A percentile compares a stretch with the other conserved stretches of the same genome.
Conservation (phyloP, 2,113 vertebrate species). For the Theropithecus gelada region DNA sequence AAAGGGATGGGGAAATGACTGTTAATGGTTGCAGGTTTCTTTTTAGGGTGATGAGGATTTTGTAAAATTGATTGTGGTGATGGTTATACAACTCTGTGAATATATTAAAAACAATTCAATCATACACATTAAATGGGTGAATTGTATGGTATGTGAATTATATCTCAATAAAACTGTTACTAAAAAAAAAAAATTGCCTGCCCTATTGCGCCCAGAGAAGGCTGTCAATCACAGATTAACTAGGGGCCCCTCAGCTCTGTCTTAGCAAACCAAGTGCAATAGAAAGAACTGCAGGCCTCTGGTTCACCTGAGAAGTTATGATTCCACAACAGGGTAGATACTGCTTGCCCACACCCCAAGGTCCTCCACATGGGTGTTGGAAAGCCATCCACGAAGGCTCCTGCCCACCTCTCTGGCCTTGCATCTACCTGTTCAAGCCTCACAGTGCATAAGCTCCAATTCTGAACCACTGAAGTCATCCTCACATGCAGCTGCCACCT, state of each 20-base stretch:
- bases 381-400: neutral
- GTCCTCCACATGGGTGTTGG: accelerated
- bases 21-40: neutral
- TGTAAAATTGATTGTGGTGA: neutral
- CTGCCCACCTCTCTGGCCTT: neutral
- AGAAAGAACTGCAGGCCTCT: neutral
- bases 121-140: neutral
- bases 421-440: too few relatives aligned
- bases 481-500: neutral
- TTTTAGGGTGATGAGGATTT: neutral
- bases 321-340: neutral
- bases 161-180: neutral
- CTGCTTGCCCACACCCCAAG: neutral
- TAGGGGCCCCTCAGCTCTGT: neutral
- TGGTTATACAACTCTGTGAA: neutral
- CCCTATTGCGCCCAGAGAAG: neutral
- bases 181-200: neutral
- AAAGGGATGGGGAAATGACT: neutral
- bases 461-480: neutral
- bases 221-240: neutral
- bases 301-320: neutral
- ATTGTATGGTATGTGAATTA: neutral
- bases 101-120: neutral
- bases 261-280: neutral
- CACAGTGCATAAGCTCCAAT: neutral